Conservation (phyloP, 1,140 invertebrate species). For the Samia ricini region DNA sequence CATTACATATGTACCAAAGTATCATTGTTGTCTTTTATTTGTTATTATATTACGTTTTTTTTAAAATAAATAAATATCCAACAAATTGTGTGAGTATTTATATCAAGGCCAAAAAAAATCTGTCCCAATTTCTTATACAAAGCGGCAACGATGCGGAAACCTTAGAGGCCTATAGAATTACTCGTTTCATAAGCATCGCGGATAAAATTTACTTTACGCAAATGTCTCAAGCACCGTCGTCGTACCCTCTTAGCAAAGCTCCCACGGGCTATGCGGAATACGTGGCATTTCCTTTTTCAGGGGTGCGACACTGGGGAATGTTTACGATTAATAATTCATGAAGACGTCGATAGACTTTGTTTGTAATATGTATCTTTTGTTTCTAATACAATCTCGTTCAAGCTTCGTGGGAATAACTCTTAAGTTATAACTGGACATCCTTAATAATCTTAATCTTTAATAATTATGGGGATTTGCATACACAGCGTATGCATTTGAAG, state of each 20-base stretch:
- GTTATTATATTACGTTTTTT: not conserved
- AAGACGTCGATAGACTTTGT: slow-evolving; percentile 6
- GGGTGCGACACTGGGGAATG: slow-evolving; percentile 3
- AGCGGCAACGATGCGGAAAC: not conserved
- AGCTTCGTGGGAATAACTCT: not conserved
- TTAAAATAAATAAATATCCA: not conserved
- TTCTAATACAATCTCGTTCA: not conserved
- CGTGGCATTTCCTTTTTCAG: slow-evolving; percentile 12
- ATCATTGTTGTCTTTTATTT: too few relatives aligned
- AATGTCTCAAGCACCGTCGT: slow-evolving; percentile 4
- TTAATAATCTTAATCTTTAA: too few relatives aligned
- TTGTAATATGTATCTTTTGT: slow-evolving; percentile 3
- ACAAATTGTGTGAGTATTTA: not conserved
- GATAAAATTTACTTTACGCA: slow-evolving; percentile 6
- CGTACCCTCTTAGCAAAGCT: not conserved
- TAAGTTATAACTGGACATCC: too few relatives aligned
- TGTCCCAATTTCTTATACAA: not conserved
- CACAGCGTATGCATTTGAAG: too few relatives aligned
- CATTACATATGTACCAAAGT: too few relatives aligned
- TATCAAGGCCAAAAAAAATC: not conserved
- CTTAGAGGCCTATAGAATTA: slow-evolving; percentile 8
- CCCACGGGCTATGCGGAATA: not conserved
- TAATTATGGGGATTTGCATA: too few relatives aligned
- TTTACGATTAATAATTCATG: slow-evolving; percentile 12
- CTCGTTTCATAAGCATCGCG: not conserved